Percentiles rank a stretch among this genome's conserved stretches.
Evolutionary conservation across 2,797 vertebrate genomes (phyloP).

Genomic region (Cyprinodon diabolis): DNA sequence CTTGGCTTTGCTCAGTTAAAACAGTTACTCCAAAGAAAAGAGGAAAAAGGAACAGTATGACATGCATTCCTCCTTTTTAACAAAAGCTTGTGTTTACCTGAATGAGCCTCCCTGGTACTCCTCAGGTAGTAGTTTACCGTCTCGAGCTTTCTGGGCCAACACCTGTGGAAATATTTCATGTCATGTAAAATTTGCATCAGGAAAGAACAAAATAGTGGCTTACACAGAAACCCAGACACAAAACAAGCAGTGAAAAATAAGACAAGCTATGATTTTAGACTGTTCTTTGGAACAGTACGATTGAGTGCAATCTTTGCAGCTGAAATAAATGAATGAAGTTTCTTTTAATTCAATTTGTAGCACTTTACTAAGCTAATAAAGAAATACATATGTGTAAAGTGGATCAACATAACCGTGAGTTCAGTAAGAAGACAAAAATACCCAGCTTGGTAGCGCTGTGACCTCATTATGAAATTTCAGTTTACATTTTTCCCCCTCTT

Average conservation of each 20-base stretch:
- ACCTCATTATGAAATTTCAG: background rate
- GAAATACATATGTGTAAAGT: background rate
- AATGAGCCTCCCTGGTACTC: conserved; percentile 98
- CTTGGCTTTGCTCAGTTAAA: background rate
- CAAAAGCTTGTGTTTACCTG: conserved; percentile 80
- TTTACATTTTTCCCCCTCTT: background rate
- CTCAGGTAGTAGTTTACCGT: conserved; percentile 94
- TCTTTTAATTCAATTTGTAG: background rate
- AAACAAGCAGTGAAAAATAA: background rate
- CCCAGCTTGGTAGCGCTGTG: background rate
- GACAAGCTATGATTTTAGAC: background rate
- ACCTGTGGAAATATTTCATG: conserved; percentile 67
- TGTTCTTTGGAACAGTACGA: background rate
- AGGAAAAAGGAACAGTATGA: background rate
- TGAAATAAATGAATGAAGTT: too few species aligned
- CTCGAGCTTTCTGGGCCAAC: conserved; percentile 92
- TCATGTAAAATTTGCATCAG: background rate
- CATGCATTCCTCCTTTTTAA: background rate
- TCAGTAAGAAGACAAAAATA: background rate
- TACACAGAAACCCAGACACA: background rate
- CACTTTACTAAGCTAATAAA: background rate
- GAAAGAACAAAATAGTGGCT: background rate
- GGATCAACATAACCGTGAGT: background rate
- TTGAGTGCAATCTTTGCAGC: background rate
- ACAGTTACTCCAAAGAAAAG: background rate